phyloP scores from a whole-genome alignment of 2,888 invertebrate genomes.

The Ophion costatus region DNA sequence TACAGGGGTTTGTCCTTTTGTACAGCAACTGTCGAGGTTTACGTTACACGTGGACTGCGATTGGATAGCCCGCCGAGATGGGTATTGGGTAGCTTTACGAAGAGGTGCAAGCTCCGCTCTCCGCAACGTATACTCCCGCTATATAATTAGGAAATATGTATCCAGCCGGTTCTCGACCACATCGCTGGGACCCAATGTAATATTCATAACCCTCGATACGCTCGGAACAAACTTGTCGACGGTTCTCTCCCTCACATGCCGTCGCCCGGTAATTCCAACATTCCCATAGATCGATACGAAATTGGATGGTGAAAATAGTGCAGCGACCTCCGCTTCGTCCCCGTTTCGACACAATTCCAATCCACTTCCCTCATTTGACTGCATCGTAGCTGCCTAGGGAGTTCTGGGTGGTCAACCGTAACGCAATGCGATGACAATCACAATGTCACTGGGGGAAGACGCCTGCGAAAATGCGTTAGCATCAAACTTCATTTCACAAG shows the following conservation, averaged over 20 bases:
- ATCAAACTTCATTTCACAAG: background rate
- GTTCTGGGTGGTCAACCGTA: constrained; percentile 16
- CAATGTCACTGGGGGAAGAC: background rate
- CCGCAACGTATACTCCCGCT: constrained; percentile 7
- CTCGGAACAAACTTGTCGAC: constrained; percentile 64
- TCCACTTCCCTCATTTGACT: constrained; percentile 43
- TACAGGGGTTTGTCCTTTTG: background rate
- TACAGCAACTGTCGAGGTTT: constrained; percentile 3
- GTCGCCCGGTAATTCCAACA: constrained; percentile 58
- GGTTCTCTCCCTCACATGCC: constrained; percentile 29
- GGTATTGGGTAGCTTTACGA: constrained; percentile 53
- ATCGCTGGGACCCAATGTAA: constrained; percentile 59
- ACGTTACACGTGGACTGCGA: constrained; percentile 8
- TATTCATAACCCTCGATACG: constrained; percentile 67
- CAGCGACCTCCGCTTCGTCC: constrained; percentile 6
- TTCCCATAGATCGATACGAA: constrained; percentile 63
- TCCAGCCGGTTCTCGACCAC: constrained; percentile 49
- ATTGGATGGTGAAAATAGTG: constrained; percentile 64
- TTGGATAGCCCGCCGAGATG: constrained; percentile 17
- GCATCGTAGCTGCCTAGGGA: constrained; percentile 38
- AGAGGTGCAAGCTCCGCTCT: constrained; percentile 51
- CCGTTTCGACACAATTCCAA: constrained; percentile 24
- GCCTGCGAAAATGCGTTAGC: background rate
- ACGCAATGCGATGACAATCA: constrained; percentile 36
- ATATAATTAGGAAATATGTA: constrained; percentile 33